Evolutionary conservation across 2,113 vertebrate species (phyloP), one percentile per base, ranked within the genome.

Genomic region (Serilophus lunatus): DNA sequence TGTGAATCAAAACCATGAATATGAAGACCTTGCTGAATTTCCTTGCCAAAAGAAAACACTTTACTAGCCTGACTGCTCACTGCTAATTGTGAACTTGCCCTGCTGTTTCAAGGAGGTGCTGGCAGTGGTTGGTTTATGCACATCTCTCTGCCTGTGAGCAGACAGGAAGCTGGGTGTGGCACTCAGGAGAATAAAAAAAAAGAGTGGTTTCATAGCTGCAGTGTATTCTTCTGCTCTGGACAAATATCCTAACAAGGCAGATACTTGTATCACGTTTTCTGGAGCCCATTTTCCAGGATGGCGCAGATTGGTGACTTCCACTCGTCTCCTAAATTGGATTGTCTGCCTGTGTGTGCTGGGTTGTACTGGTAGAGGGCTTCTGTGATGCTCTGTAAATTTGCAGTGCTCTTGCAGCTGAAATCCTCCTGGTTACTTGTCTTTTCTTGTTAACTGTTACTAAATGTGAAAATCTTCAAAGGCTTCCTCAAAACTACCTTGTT

Each of bases 121-220:
- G n/a, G 18, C 69, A 38, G 24, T 80, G 36, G 50, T 12, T 57
- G 23, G 61, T 80, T 63, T 9, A 2, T 15, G 15, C 6, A 1
- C 85, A 76, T 36, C n/a, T 64, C 8, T 51, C 9, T 56, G 61
- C 65, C 3, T 44, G 42, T 9, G 12, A 76, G 72, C 66, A 53
- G 79, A 93, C 49, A 81, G 96, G 94, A 90, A 97, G 89, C 72
- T 7, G 3, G 76, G 59, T 90, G 78, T 93, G 78, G 91, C 72
- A 64, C 47, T 83, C 29, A 45, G 88, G 94, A 96, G 70, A 76
- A 69, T 80, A 80, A 45, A 81, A 47, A 47, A 47, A 83, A 90
- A 86, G 82, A 92, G 64, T 29, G 33, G 24, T 44, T 83, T 75
- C 76, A 20, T 16, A 92, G 74, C 28, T 60, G 64, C 40, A 81